Evolutionary conservation across 2,888 invertebrate genomes (phyloP).

Genomic region (Eupithecia subfuscata): DNA sequence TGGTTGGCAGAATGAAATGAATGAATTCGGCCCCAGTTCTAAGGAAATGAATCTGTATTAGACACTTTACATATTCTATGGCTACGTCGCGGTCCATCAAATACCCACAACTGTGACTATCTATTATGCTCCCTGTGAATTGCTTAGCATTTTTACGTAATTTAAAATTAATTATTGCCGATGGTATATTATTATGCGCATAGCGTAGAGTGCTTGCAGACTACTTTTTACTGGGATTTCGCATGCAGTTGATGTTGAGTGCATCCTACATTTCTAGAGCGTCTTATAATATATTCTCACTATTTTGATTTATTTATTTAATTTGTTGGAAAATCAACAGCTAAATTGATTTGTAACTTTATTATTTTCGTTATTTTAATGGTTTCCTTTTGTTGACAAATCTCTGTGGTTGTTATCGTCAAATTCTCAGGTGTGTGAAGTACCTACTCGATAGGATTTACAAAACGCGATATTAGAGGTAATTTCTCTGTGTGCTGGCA

Average conservation of each 20-base stretch:
- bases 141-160: constrained; percentile 56
- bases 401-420: no score
- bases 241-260: background rate
- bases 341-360: no score
- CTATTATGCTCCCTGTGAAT: constrained; percentile 39
- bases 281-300: background rate
- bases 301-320: no score
- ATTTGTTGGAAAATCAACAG: no score
- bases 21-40: background rate
- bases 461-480: no score
- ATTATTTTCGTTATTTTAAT: no score
- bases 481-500: no score
- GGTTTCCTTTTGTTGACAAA: no score
- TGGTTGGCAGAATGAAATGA: background rate
- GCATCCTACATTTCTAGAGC: background rate
- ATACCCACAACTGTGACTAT: constrained; percentile 48
- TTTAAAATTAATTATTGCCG: constrained; percentile 53
- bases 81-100: constrained; percentile 49
- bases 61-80: background rate
- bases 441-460: no score
- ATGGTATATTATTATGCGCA: constrained; percentile 52
- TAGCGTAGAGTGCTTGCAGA: constrained; percentile 35
- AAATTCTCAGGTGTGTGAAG: no score
- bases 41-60: background rate
- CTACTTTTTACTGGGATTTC: background rate